These are phyloP conservation scores for Sarotherodon lohbergeri DNA, from an alignment of 2,113 vertebrate species.

Conservation along the genomic window DNA sequence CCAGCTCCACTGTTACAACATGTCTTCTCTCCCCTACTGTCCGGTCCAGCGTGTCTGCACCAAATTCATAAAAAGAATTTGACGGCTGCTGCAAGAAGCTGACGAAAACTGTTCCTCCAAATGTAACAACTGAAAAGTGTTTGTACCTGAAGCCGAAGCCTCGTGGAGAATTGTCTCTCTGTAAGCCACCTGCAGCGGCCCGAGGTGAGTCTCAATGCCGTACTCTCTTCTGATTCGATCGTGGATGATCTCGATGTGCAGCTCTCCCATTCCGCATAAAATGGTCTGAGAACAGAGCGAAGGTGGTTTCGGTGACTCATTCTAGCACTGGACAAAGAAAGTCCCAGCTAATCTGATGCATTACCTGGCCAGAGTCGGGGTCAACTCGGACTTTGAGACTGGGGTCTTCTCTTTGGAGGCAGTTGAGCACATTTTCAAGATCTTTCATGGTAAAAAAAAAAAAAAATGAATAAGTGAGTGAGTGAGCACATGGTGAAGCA, in stretches of 20 bases:
- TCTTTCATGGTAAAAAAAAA: conserved; percentile 65
- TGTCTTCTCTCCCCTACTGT: conserved; percentile 84
- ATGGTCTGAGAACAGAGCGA: conserved; percentile 74
- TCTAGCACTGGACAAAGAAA: background rate
- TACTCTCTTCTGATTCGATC: conserved; percentile 93
- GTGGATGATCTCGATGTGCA: conserved; percentile 96
- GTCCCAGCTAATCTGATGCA: background rate
- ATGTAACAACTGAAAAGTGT: background rate
- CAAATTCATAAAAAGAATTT: background rate
- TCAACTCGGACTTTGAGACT: conserved; percentile 74
- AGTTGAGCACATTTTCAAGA: conserved; percentile 86
- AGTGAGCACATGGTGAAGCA: background rate
- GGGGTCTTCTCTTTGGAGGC: conserved; percentile 95
- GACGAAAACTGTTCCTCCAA: background rate
- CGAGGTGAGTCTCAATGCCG: conserved; percentile 86
- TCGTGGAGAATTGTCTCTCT: conserved; percentile 84
- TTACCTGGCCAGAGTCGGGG: conserved; percentile 74
- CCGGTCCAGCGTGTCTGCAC: conserved; percentile 82
- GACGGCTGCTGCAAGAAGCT: background rate
- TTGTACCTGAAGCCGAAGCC: conserved; percentile 75
- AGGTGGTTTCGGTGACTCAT: background rate
- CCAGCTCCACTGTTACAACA: conserved; percentile 75
- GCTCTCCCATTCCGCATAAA: conserved; percentile 97
- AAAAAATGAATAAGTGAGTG: background rate
- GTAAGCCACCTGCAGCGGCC: conserved; percentile 93